Evolutionary conservation across 2,888 invertebrate species (phyloP).

Genomic region (Agrotis puta): DNA sequence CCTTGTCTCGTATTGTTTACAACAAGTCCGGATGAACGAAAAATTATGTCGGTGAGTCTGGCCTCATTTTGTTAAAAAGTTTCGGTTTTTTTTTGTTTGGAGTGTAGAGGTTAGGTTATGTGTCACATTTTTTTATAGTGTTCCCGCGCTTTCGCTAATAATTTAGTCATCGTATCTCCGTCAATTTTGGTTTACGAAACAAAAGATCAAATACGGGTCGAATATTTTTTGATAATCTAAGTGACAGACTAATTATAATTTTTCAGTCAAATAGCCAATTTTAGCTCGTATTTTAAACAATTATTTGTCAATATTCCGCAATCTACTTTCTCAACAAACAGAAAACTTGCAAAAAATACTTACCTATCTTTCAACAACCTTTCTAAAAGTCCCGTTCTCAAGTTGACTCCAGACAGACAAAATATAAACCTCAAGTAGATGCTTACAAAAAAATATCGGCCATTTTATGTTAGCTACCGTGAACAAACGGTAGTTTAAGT

Average conservation of each 20-base stretch:
- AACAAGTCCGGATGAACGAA: constrained; percentile 31
- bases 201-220: too few relatives aligned
- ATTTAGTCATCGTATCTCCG: too few relatives aligned
- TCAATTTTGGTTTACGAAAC: too few relatives aligned
- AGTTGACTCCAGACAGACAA: constrained; percentile 10
- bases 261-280: too few relatives aligned
- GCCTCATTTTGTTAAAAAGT: constrained; percentile 12
- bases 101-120: background rate
- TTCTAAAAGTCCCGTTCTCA: background rate
- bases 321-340: background rate
- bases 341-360: background rate
- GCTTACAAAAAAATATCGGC: constrained; percentile 17
- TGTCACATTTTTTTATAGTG: too few relatives aligned
- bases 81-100: background rate
- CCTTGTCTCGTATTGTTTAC: constrained; percentile 40
- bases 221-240: too few relatives aligned
- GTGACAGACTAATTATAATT: too few relatives aligned
- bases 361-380: background rate
- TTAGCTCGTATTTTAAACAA: too few relatives aligned
- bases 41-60: constrained; percentile 13
- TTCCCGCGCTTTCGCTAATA: too few relatives aligned
- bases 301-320: background rate
- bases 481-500: background rate
- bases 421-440: constrained; percentile 45
- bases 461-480: constrained; percentile 29